Percentiles rank a stretch among this genome's conserved stretches.
Evolutionary conservation across 2,888 invertebrate species (phyloP).

Genomic region (Polydrusus tereticollis): DNA sequence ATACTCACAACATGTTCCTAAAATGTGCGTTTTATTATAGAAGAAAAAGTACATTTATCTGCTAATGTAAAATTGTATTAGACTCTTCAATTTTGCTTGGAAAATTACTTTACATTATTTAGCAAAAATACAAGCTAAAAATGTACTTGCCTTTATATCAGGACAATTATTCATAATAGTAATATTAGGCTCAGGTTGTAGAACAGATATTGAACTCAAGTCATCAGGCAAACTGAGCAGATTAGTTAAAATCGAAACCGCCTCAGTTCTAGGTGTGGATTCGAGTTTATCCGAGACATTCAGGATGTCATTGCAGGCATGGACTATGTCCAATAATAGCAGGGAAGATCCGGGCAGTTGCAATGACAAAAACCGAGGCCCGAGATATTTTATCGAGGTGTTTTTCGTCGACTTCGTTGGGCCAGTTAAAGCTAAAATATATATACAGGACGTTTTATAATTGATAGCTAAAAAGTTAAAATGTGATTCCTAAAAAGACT

Average conservation of each 20-base stretch:
- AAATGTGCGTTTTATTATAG: conserved; percentile 21
- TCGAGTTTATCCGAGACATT: conserved; percentile 82
- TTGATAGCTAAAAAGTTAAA: background rate
- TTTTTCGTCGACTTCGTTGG: conserved; percentile 83
- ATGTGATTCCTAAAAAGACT: too few relatives aligned
- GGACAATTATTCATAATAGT: conserved; percentile 74
- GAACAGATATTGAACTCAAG: conserved; percentile 70
- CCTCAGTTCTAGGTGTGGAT: conserved; percentile 85
- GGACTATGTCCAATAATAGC: conserved; percentile 88
- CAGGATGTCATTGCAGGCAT: conserved; percentile 89
- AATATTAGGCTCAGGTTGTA: conserved; percentile 73
- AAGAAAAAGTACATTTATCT: background rate
- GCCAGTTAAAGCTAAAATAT: conserved; percentile 71
- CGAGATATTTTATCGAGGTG: conserved; percentile 82
- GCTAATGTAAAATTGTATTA: too few relatives aligned
- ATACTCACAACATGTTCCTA: conserved; percentile 91
- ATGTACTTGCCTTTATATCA: conserved; percentile 77
- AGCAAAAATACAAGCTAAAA: too few relatives aligned
- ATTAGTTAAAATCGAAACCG: conserved; percentile 89
- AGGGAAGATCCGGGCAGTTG: conserved; percentile 91
- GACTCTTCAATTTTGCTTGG: too few relatives aligned
- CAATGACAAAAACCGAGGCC: conserved; percentile 87
- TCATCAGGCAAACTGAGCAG: conserved; percentile 84
- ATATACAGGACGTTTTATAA: background rate
- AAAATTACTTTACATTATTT: too few relatives aligned